Evolutionary conservation across 2,113 vertebrate genomes (phyloP).

Genomic region (Microcebus griseorufus): DNA sequence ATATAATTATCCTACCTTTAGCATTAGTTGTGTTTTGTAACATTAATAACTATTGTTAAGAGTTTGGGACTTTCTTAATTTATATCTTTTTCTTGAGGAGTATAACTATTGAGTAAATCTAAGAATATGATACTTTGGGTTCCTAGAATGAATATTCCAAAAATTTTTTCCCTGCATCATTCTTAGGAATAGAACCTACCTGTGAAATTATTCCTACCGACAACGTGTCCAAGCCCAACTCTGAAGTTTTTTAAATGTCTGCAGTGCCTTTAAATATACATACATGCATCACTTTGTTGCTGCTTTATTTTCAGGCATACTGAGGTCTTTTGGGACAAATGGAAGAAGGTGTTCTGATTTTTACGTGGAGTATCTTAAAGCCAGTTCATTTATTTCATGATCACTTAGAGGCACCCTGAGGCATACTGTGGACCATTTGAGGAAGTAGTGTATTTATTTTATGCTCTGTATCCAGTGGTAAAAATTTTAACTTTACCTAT

Average conservation of each 20-base stretch:
- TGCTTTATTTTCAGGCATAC: not conserved
- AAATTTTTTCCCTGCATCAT: not conserved
- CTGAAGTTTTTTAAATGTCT: not conserved
- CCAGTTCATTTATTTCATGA: not conserved
- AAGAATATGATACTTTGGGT: not conserved
- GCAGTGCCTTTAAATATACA: not conserved
- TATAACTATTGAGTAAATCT: not conserved
- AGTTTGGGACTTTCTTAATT: not conserved
- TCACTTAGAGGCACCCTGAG: not conserved
- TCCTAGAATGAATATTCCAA: conserved; percentile 18
- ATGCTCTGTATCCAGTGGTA: not conserved
- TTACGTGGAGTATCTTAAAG: not conserved
- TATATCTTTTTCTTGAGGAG: not conserved
- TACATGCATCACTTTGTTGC: not conserved
- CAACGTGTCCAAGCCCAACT: not conserved
- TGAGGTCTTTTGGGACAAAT: not conserved
- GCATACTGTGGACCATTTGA: not conserved
- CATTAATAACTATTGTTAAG: not conserved
- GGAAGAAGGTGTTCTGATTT: not conserved
- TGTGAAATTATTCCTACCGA: not conserved
- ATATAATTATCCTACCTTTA: not conserved
- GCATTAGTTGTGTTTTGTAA: not conserved
- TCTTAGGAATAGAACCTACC: not conserved
- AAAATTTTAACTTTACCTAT: not conserved
- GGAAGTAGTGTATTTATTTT: conserved; percentile 22